Evolutionary conservation across 2,888 invertebrate genomes (phyloP).

Genomic region (Hymenopus coronatus): DNA sequence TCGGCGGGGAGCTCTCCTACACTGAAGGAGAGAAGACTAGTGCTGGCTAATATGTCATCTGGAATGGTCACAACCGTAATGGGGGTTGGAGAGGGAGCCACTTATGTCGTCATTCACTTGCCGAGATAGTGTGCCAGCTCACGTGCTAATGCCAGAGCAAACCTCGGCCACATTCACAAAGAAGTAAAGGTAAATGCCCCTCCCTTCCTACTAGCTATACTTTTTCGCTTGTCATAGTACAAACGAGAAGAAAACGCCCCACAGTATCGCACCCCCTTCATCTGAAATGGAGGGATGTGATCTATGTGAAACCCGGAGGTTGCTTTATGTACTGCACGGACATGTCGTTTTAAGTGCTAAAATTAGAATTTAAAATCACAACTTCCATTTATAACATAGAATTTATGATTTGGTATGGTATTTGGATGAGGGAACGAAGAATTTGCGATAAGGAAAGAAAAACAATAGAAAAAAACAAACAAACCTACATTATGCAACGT

Average conservation of each 20-base stretch:
- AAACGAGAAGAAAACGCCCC: neutral
- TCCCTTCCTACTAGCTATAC: neutral
- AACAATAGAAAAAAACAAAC: too few species aligned
- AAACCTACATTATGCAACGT: too few species aligned
- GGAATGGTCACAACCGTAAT: slow-evolving; percentile 24
- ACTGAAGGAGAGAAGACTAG: neutral
- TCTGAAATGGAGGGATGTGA: neutral
- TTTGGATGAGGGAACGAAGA: neutral
- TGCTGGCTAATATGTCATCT: slow-evolving; percentile 28
- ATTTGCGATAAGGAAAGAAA: neutral
- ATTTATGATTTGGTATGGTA: neutral
- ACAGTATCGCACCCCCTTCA: neutral
- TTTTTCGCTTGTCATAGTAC: neutral
- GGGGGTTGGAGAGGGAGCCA: neutral
- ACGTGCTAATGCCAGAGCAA: neutral
- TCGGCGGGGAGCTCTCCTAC: neutral
- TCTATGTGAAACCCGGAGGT: neutral
- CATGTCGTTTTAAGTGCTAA: neutral
- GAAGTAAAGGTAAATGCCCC: neutral
- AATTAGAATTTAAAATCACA: neutral
- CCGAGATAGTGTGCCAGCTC: neutral
- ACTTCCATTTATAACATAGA: neutral
- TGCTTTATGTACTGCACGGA: neutral
- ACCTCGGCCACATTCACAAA: neutral
- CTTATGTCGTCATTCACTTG: neutral